Conservation (phyloP, 2,888 invertebrate species). For the Sarcophaga subvicina region DNA sequence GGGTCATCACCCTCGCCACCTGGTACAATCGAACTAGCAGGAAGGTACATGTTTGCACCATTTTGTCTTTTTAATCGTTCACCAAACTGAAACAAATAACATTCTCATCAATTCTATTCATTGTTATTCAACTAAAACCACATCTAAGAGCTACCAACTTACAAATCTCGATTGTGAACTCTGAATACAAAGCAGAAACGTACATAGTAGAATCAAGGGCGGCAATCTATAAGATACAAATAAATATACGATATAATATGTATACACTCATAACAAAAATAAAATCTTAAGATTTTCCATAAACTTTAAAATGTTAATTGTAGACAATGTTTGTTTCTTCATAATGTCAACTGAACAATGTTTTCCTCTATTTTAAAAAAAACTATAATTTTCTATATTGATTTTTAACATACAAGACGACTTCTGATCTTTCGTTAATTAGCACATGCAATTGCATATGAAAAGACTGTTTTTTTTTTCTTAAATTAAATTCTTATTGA, state of each 20-base stretch:
- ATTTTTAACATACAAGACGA: too few relatives aligned
- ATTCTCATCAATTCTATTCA: neutral
- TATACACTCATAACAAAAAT: too few relatives aligned
- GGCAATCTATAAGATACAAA: slow-evolving; percentile 84
- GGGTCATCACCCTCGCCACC: slow-evolving; percentile 87
- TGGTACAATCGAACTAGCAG: slow-evolving; percentile 88
- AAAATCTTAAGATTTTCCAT: too few relatives aligned
- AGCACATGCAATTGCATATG: too few relatives aligned
- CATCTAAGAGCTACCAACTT: slow-evolving; percentile 80
- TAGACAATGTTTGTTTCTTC: too few relatives aligned
- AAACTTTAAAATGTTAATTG: too few relatives aligned
- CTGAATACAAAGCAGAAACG: slow-evolving; percentile 82
- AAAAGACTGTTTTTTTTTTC: too few relatives aligned
- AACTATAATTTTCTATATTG: too few relatives aligned
- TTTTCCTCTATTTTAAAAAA: too few relatives aligned
- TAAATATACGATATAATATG: neutral
- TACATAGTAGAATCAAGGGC: slow-evolving; percentile 84
- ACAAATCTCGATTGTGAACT: slow-evolving; percentile 84
- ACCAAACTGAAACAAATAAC: slow-evolving; percentile 83
- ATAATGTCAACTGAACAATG: too few relatives aligned
- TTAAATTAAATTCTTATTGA: too few relatives aligned
- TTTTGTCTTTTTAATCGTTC: slow-evolving; percentile 90
- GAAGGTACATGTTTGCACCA: slow-evolving; percentile 88
- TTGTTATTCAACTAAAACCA: neutral
- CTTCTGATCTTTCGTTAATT: too few relatives aligned